phyloP scores from a whole-genome alignment of 2,113 vertebrate genomes.

The Rhinichthys klamathensis region DNA sequence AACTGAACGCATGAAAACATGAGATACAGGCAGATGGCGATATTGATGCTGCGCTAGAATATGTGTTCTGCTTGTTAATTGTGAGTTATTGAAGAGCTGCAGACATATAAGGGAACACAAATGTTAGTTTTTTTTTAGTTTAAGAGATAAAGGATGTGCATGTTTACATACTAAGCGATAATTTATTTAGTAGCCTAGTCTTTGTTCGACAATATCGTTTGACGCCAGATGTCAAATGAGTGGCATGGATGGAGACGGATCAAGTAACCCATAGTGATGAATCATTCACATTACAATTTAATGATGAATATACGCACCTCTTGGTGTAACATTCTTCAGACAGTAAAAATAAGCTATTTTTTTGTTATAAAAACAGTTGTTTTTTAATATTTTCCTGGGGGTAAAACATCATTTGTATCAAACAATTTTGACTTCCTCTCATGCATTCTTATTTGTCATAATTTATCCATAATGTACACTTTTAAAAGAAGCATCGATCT shows the following conservation, averaged over 20 bases:
- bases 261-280: not conserved
- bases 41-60: slow-evolving; percentile 58
- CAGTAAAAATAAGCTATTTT: not conserved
- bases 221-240: slow-evolving; percentile 17
- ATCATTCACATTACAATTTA: not conserved
- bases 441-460: not conserved
- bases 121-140: not conserved
- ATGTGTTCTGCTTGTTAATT: slow-evolving; percentile 1
- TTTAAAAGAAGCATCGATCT: not conserved
- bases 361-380: not conserved
- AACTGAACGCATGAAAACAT: slow-evolving; percentile 57
- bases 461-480: too few relatives aligned
- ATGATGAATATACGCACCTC: not conserved
- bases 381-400: not conserved
- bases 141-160: not conserved
- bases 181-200: not conserved
- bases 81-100: slow-evolving; percentile 13
- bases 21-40: slow-evolving; percentile 74
- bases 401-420: not conserved
- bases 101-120: not conserved
- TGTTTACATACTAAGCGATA: not conserved
- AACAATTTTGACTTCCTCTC: not conserved
- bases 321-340: not conserved
- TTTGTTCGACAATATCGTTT: not conserved
- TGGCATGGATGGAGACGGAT: not conserved